Base-by-base conservation (phyloP, 23 tunicate species). In the Halocynthia aurantium region DNA sequence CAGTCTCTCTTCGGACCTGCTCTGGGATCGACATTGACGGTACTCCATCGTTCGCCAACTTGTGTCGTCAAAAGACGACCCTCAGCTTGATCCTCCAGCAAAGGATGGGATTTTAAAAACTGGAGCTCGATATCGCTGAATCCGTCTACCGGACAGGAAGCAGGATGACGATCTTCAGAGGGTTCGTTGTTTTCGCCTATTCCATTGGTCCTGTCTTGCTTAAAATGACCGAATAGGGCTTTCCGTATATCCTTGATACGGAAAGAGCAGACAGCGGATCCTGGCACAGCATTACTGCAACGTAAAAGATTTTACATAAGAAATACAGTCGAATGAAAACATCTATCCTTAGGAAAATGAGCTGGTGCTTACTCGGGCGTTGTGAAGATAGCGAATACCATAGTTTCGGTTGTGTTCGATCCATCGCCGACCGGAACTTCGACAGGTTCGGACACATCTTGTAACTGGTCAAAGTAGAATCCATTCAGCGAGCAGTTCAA, bases 401-500 rank as follows among this genome's bases (percentile, higher is more conserved):
- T 67, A 6, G 57, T 65, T 22, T 60, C 60, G 13, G 85, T 83
- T n/a, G 67, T 74, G 9, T 51, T 54, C 13, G 50, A 10, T n/a
- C 40, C 78, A 8, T 22, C 63, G 60, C 78, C 56, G 40, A 54
- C 6, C 8, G 55, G 63, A 20, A 80, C 82, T 13, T 15, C 53
- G 9, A 74, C 62, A 8, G 88, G 85, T 0, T 89, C 73, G 40
- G 95, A 78, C 57, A 89, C 80, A 83, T 80, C 88, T 51, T 71
- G 87, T 53, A 89, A 53, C 71, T 84, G 81, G 54, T 83, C 77
- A 13, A 89, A 83, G 50, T 89, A 89, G 82, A 84, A 89, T n/a
- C 95, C 95, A 61, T 89, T 84, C 76, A 77, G 72, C 51, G 95
- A 89, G 51, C 95, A 89, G 71, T 89, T 89, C 55, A 89, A 75